These are phyloP conservation scores for Mormyrus iriodes DNA, from an alignment of 2,113 vertebrate genomes.

Conservation along the genomic window DNA sequence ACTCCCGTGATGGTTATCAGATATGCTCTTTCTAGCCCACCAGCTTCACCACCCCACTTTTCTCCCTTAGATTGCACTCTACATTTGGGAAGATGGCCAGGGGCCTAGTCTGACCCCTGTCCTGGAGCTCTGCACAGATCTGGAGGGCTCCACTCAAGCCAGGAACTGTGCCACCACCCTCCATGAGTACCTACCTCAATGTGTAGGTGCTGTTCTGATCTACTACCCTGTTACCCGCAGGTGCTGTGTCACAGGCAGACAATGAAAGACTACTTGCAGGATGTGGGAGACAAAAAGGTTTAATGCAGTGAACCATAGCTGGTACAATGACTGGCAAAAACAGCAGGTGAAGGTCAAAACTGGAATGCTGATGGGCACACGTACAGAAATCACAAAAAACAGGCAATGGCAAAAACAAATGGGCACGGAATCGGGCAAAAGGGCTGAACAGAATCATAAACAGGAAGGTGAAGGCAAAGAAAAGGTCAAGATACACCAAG, in stretches of 20 bases:
- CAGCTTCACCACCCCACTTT: neutral
- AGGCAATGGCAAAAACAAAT: neutral
- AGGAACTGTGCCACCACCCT: conserved; percentile 71
- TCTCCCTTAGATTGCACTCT: conserved; percentile 76
- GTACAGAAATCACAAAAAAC: neutral
- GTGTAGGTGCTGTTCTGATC: conserved; percentile 65
- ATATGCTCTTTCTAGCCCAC: neutral
- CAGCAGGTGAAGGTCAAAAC: neutral
- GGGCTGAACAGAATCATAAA: neutral
- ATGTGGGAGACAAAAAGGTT: neutral
- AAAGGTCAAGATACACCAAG: neutral
- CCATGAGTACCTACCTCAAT: conserved; percentile 65
- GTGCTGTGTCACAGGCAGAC: neutral
- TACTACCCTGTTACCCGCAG: neutral
- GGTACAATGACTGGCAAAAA: neutral
- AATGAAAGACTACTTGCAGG: neutral
- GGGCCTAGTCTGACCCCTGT: conserved; percentile 76
- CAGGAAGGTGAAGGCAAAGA: neutral
- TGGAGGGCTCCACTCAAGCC: conserved; percentile 44
- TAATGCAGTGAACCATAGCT: neutral
- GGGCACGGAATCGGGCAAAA: neutral
- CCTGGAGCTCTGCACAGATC: conserved; percentile 78
- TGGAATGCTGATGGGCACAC: neutral
- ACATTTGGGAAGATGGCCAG: conserved; percentile 82
- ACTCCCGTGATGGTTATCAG: neutral